Percentiles rank a stretch among this genome's conserved stretches.
Conservation (phyloP, 2,888 invertebrate genomes). For the Caenorhabditis drosophilae region DNA sequence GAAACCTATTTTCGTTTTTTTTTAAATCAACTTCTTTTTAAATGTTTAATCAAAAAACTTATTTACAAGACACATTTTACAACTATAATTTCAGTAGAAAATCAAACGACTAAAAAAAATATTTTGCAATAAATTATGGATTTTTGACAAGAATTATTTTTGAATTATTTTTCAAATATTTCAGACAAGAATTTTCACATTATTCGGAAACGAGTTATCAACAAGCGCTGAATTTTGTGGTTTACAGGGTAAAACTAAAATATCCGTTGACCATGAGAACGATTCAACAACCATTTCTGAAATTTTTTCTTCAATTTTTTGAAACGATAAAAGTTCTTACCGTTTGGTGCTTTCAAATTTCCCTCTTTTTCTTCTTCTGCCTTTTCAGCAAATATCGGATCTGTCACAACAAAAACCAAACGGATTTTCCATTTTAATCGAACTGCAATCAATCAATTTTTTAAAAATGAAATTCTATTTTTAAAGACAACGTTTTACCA, state of each 20-base stretch:
- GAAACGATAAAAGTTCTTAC: conserved; percentile 7
- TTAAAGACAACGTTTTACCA: too few species aligned
- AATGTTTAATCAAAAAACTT: too few species aligned
- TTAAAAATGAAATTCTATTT: too few species aligned
- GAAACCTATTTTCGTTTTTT: too few species aligned
- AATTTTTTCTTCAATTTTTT: conserved; percentile 4
- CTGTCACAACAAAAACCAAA: conserved; percentile 84
- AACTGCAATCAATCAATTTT: too few species aligned
- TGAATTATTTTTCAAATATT: too few species aligned
- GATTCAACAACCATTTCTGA: conserved; percentile 79
- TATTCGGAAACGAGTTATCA: conserved; percentile 29
- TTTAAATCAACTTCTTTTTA: too few species aligned
- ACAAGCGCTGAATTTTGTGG: conserved; percentile 72
- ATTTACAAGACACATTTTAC: too few species aligned
- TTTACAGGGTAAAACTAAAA: conserved; percentile 89
- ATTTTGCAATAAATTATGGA: too few species aligned
- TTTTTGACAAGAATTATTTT: too few species aligned
- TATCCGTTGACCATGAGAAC: conserved; percentile 96
- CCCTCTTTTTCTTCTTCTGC: conserved; percentile 17
- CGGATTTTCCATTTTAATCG: conserved; percentile 91
- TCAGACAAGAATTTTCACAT: conserved; percentile 18
- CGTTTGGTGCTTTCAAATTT: conserved; percentile 28
- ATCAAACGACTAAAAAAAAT: too few species aligned
- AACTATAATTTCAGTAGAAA: too few species aligned
- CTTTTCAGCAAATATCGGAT: conserved; percentile 21